Evolutionary conservation across 2,888 invertebrate species (phyloP), one percentile per base, ranked within the genome.

Genomic region (Malthinus flaveolus): DNA sequence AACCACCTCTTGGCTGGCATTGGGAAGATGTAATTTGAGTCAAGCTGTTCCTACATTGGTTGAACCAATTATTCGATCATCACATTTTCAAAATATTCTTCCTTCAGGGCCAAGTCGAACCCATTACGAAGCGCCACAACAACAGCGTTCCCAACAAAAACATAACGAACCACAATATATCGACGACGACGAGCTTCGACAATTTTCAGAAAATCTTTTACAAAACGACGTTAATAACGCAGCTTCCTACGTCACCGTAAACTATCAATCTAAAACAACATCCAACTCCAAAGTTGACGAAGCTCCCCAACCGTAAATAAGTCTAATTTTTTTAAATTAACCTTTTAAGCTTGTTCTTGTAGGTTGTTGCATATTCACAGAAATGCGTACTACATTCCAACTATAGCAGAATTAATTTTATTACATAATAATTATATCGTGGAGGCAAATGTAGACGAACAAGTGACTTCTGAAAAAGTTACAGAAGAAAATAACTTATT

Each of bases 381-480:
- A 7, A 84, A 83, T 64, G 87, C 82, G 12, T 85, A 85, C 75
- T 82, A 85, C 73, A 87, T 88, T 63, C 82, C 87, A 4, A 92
- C 94, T 1, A 86, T 95, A 59, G 83, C 87, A 64, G 89, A 87
- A 70, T 83, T 95, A 66, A 74, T 86, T 42, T 80, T 83, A 5
- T 83, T 97, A 39, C 86, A 90, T 74, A 91, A 97, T 75, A 96
- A 97, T 77, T 97, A 95, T 74, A 87, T 93, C 71, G 80, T 88
- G 57, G 86, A 90, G 66, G 86, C 88, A 0, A 80, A 83, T 52
- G 81, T 84, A n/a, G 86, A 88, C 69, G 95, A 95, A 77, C 80
- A 89, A 67, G 87, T 92, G 23, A 91, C 90, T 1, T 80, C 87
- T 11, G 83, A 87, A 74, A 92, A 93, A 77, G 83, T 84, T 56